Evolutionary conservation across 1,140 invertebrate species (phyloP).

Genomic region (Ditylenchus dipsaci): DNA sequence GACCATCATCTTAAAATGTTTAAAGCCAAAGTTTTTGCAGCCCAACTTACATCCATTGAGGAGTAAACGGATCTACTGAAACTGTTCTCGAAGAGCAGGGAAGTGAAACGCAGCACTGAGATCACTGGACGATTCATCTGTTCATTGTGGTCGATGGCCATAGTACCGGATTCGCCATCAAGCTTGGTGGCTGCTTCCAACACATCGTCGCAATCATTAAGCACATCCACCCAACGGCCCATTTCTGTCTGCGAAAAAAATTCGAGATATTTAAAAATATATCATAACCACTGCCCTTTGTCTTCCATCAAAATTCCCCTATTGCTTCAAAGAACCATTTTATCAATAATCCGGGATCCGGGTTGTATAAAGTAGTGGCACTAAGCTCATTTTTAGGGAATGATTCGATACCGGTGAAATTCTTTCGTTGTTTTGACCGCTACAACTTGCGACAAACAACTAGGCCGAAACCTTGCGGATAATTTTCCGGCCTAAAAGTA

Average conservation of each 20-base stretch:
- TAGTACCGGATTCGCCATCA: constrained; percentile 6
- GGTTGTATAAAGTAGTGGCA: no score
- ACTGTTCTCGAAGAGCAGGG: constrained; percentile 36
- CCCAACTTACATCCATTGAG: constrained; percentile 32
- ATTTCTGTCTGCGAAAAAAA: constrained; percentile 39
- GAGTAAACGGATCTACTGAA: constrained; percentile 39
- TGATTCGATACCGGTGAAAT: no score
- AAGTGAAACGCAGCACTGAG: constrained; percentile 34
- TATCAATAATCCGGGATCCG: no score
- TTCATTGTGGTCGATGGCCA: constrained; percentile 26
- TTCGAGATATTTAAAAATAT: constrained; percentile 5
- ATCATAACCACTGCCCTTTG: neutral
- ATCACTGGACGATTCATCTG: constrained; percentile 22
- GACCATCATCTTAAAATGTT: constrained; percentile 6
- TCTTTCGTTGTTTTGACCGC: no score
- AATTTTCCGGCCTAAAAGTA: no score
- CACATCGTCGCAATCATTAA: constrained; percentile 37
- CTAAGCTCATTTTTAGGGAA: no score
- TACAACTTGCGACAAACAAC: no score
- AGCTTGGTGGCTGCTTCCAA: constrained; percentile 21
- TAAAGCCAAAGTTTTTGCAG: constrained; percentile 16
- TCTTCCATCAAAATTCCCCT: neutral
- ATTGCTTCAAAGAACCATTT: neutral
- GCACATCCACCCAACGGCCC: constrained; percentile 34
- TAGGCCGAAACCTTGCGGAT: no score